Conservation (phyloP, 2,113 vertebrate genomes). For the Phaetusa simplex region DNA sequence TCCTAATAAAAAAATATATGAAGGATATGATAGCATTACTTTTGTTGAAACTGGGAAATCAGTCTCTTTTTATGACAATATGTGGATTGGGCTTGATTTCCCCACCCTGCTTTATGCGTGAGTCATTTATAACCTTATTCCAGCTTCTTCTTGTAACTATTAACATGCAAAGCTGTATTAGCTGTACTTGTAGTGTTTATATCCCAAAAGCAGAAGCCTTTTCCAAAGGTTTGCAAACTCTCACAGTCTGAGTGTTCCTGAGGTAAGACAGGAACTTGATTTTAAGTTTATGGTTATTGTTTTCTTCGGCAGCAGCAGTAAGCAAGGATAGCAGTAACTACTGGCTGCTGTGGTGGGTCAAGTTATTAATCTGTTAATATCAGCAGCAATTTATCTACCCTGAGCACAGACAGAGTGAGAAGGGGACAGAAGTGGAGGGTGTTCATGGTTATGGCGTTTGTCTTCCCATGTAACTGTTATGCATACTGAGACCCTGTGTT, state of each 20-base stretch:
- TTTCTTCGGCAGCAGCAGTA: background rate
- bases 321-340: background rate
- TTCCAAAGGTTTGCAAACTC: background rate
- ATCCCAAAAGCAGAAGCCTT: background rate
- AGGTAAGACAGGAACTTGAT: background rate
- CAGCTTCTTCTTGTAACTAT: background rate
- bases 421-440: no score
- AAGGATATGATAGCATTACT: background rate
- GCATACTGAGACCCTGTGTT: background rate
- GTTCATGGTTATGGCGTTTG: background rate
- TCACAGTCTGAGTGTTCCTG: background rate
- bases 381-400: background rate
- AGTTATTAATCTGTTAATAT: background rate
- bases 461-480: background rate
- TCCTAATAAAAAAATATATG: background rate
- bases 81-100: background rate
- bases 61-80: background rate
- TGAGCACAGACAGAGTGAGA: background rate
- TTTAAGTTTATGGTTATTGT: background rate
- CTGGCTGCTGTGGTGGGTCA: background rate
- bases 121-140: background rate
- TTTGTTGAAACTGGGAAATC: background rate
- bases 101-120: rapidly evolving
- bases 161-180: background rate
- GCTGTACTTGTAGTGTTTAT: background rate